Conservation (phyloP, 2,888 invertebrate genomes). For the Griposia aprilina region DNA sequence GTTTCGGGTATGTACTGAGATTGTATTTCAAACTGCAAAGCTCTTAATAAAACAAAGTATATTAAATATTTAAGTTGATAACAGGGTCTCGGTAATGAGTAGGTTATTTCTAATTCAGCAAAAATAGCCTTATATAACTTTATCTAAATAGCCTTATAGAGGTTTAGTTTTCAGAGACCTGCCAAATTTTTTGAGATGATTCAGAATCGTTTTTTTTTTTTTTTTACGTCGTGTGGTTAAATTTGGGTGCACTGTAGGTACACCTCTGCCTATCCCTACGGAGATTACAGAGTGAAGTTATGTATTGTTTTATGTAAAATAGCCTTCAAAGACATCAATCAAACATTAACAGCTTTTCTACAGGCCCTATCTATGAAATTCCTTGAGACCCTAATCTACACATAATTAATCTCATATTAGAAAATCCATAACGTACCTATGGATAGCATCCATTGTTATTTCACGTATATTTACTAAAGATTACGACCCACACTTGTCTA, state of each 20-base stretch:
- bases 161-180: too few relatives aligned
- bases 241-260: too few relatives aligned
- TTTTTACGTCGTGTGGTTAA: too few relatives aligned
- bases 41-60: background rate
- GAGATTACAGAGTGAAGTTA: too few relatives aligned
- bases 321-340: background rate
- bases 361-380: background rate
- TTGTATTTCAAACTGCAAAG: background rate
- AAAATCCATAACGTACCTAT: background rate
- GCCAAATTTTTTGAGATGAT: too few relatives aligned
- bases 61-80: too few relatives aligned
- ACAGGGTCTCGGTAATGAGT: background rate
- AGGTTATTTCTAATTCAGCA: background rate
- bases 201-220: too few relatives aligned
- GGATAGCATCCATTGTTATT: conserved; percentile 5
- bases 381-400: background rate
- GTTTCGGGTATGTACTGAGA: background rate
- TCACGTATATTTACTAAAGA: background rate
- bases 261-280: too few relatives aligned
- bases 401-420: background rate
- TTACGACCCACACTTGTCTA: conserved; percentile 15
- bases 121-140: too few relatives aligned
- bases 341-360: background rate
- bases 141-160: too few relatives aligned
- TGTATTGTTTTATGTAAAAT: background rate